Evolutionary conservation across 2,888 invertebrate species (phyloP), one percentile per base, ranked within the genome.

Genomic region (Sphecodes monilicornis): DNA sequence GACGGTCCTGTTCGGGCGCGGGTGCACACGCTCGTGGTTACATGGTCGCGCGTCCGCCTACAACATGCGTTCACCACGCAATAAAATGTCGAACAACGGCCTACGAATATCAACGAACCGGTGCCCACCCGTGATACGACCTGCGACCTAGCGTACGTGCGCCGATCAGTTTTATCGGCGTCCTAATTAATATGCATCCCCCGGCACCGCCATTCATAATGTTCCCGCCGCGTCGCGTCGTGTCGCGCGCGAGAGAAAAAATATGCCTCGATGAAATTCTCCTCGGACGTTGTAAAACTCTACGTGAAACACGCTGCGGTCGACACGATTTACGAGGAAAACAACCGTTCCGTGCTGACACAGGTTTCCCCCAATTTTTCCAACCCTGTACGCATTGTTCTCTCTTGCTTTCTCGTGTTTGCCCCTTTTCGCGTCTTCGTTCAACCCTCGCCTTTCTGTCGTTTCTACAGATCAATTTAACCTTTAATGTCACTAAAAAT

Each of bases 41-140:
- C 64, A 50, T 69, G 80, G 29, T 72, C 60, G 46, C 75, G 66
- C 76, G 84, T 77, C 43, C 80, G 80, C 69, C 82, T 74, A 66
- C 81, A 70, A 77, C 79, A 39, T 57, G 68, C 70, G 66, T 76
- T 43, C 69, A 32, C 60, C 79, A 32, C 82, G 88, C 75, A 87
- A 87, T 87, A 85, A 88, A 88, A 83, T 83, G 85, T 80, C 77
- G 83, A 85, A 86, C 85, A 85, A 89, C 89, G 70, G 77, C 54
- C 79, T 76, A 86, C 85, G 89, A 89, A 89, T 89, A 84, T 80
- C 84, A 89, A 89, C 88, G 86, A 83, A 78, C 54, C 82, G 39
- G 36, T 70, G 85, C 77, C 85, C 87, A 83, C 85, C 80, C 86
- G 78, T 82, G 84, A 70, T 50, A 88, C 82, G 41, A 68, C 75